Base-by-base conservation (phyloP, 2,113 vertebrate species). In the Pelodiscus sinensis region DNA sequence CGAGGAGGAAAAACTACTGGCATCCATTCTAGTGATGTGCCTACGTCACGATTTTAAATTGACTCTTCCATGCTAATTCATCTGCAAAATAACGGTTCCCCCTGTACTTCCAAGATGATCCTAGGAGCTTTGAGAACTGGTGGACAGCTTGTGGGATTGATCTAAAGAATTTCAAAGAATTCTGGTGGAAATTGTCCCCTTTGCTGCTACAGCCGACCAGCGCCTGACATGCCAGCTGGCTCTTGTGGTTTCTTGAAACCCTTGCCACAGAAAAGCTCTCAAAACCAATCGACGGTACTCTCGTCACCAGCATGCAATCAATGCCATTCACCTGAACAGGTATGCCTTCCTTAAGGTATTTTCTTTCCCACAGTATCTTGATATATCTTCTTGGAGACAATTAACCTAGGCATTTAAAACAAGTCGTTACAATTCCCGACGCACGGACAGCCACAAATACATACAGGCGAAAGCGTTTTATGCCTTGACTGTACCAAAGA, bases 301-400 rank as follows among this genome's bases (percentile, higher is more conserved):
- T 80, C 11, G 79, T 81, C 79, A 19, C 19, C 27, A 55, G 18
- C 19, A 19, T 50, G n/a, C 9, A 77, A 55, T 9, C 15, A 55
- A 56, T 8, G 19, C 31, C 25, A 24, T 89, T 92, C 95, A 99
- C 99, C 99, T 98, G 98, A 99, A 99, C 82, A 99, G 98, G 96
- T 99, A 99, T 1, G 98, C 98, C 91, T 98, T 99, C 90, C 97
- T 98, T 24, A 97, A 92, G 0, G 96, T 77, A 24, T 97, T 97
- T 79, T 98, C 98, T 58, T 97, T 98, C 13, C 96, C 96, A 97
- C 99, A 99, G 58, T 99, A 99, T 31, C 92, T 97, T 54, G 96
- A 98, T 52, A 96, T 85, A 50, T 96, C 95, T 94, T 98, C 98
- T 93, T 94, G 96, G 84, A 97, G 97, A 94, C 99, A 99, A 93